A percentile compares a stretch with the other conserved stretches of the same genome.
These are phyloP conservation scores for Penaeus japonicus DNA, from an alignment of 1,140 invertebrate species.

Conservation along the genomic window DNA sequence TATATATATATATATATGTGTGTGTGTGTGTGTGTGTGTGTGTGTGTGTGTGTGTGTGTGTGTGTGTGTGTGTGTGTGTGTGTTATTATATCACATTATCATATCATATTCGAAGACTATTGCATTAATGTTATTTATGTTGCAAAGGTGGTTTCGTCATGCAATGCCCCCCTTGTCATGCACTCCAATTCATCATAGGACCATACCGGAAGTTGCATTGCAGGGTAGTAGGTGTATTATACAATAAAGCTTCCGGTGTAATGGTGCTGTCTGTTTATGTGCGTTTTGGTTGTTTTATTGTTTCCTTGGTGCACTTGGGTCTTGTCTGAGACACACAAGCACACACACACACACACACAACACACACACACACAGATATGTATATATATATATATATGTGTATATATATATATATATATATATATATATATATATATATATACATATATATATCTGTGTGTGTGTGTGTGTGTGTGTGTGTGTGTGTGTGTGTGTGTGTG, in stretches of 20 bases:
- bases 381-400: neutral
- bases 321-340: too few relatives aligned
- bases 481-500: conserved; percentile 36
- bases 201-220: too few relatives aligned
- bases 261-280: too few relatives aligned
- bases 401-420: too few relatives aligned
- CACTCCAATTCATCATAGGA: too few relatives aligned
- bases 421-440: neutral
- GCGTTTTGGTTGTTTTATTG: too few relatives aligned
- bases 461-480: conserved; percentile 30
- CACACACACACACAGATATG: neutral
- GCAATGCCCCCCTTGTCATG: too few relatives aligned
- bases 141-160: too few relatives aligned
- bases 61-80: neutral
- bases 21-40: neutral
- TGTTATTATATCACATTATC: neutral
- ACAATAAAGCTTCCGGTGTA: too few relatives aligned
- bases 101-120: neutral
- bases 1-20: neutral
- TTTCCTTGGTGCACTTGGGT: too few relatives aligned
- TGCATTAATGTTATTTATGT: too few relatives aligned
- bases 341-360: neutral
- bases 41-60: neutral
- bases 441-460: neutral
- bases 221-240: too few relatives aligned